Conservation (phyloP, 2,888 invertebrate species). For the Lycia hirtaria region DNA sequence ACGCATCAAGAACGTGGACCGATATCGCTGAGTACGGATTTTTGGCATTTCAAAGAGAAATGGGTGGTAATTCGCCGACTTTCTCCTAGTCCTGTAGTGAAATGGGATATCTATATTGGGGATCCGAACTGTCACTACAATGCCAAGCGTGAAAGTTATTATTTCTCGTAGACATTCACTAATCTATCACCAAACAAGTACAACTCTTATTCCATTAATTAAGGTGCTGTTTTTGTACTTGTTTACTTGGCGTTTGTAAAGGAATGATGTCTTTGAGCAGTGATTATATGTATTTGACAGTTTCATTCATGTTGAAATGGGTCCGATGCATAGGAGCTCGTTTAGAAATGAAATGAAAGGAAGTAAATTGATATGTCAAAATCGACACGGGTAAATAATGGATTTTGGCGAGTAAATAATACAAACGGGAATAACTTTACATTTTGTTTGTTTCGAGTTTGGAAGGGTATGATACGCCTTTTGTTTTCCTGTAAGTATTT, state of each 20-base stretch:
- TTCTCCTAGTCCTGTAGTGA: too few species aligned
- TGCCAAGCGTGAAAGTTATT: slow-evolving; percentile 24
- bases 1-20: too few species aligned
- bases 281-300: slow-evolving; percentile 37
- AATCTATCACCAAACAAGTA: not conserved
- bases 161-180: slow-evolving; percentile 29
- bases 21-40: too few species aligned
- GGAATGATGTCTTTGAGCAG: slow-evolving; percentile 35
- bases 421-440: too few species aligned
- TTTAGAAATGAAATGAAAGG: slow-evolving; percentile 7
- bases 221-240: slow-evolving; percentile 13
- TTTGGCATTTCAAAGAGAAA: too few species aligned
- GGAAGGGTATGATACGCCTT: too few species aligned
- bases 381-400: not conserved
- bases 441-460: too few species aligned
- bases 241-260: slow-evolving; percentile 28
- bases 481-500: too few species aligned
- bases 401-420: not conserved
- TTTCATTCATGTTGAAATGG: slow-evolving; percentile 40
- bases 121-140: slow-evolving; percentile 11
- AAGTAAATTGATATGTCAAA: slow-evolving; percentile 1
- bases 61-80: too few species aligned
- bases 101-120: slow-evolving; percentile 11
- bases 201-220: not conserved
- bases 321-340: slow-evolving; percentile 24